Percentiles rank a stretch among this genome's conserved stretches.
Conservation (phyloP, 2,113 vertebrate genomes). For the Salminus brasiliensis region DNA sequence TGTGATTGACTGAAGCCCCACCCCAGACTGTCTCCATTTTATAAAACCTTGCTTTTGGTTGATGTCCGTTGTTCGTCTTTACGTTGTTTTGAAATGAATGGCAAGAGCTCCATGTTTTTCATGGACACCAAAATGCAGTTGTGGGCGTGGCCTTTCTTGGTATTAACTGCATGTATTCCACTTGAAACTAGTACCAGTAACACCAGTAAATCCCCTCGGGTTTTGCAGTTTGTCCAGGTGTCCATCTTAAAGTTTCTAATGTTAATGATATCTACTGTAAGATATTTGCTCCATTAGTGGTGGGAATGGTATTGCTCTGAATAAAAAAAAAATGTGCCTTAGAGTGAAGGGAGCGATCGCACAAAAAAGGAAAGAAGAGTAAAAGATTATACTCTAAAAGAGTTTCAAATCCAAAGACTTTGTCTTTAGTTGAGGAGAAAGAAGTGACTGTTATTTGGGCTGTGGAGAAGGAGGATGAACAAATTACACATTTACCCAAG, state of each 20-base stretch:
- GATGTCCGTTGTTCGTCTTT: no score
- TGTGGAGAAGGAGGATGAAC: background rate
- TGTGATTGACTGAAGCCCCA: no score
- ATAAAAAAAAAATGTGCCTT: constrained; percentile 92
- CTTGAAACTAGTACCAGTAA: constrained; percentile 12
- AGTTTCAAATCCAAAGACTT: constrained; percentile 69
- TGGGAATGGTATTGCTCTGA: constrained; percentile 66
- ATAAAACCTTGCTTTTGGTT: no score
- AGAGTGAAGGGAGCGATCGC: constrained; percentile 80
- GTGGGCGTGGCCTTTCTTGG: background rate
- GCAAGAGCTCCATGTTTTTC: no score
- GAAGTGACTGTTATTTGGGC: background rate
- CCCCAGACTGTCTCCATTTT: no score
- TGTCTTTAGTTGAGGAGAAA: constrained; percentile 21
- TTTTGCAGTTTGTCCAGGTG: background rate
- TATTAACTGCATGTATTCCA: constrained; percentile 65
- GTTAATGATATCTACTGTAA: no score
- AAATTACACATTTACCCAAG: background rate
- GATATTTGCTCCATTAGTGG: constrained; percentile 7
- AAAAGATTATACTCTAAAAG: constrained; percentile 67
- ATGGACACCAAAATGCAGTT: background rate
- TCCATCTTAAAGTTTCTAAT: background rate
- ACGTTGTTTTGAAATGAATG: no score
- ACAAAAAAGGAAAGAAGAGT: constrained; percentile 62
- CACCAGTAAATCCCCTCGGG: constrained; percentile 11